Conservation (phyloP, 1,140 invertebrate species). For the Zaprionus camerounensis region DNA sequence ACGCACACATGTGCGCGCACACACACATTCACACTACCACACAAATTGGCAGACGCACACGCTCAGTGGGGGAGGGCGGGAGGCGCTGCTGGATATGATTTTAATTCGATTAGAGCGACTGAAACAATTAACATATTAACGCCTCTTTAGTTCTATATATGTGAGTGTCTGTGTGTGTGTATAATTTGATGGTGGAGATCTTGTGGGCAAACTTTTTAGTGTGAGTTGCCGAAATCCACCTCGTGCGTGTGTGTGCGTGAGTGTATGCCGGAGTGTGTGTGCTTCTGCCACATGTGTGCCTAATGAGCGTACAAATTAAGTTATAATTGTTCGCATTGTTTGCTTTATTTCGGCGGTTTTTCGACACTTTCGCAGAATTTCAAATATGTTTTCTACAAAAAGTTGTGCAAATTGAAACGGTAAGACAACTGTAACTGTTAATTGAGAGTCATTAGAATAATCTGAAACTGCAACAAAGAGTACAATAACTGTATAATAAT, state of each 20-base stretch:
- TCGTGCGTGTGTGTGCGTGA: conserved; percentile 12
- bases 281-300: conserved; percentile 63
- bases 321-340: conserved; percentile 78
- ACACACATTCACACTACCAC: conserved; percentile 1
- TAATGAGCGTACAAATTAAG: conserved; percentile 81
- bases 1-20: conserved; percentile 20
- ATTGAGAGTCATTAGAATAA: background rate
- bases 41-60: conserved; percentile 2
- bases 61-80: background rate
- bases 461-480: too few species aligned
- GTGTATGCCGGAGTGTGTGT: conserved; percentile 24
- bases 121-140: conserved; percentile 84
- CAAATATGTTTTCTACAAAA: conserved; percentile 35
- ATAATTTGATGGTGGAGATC: conserved; percentile 63
- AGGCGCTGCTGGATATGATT: conserved; percentile 77
- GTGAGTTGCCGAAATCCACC: conserved; percentile 4
- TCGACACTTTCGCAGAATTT: conserved; percentile 43
- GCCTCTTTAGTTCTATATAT: conserved; percentile 74
- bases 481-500: background rate
- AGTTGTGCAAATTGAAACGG: conserved; percentile 22
- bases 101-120: conserved; percentile 84
- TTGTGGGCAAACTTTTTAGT: conserved; percentile 63
- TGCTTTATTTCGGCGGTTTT: conserved; percentile 53
- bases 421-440: background rate
- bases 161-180: conserved; percentile 42